A percentile compares a stretch with the other conserved stretches of the same genome.
These are phyloP conservation scores for Aethina tumida DNA, from an alignment of 1,140 invertebrate genomes.

Conservation along the genomic window DNA sequence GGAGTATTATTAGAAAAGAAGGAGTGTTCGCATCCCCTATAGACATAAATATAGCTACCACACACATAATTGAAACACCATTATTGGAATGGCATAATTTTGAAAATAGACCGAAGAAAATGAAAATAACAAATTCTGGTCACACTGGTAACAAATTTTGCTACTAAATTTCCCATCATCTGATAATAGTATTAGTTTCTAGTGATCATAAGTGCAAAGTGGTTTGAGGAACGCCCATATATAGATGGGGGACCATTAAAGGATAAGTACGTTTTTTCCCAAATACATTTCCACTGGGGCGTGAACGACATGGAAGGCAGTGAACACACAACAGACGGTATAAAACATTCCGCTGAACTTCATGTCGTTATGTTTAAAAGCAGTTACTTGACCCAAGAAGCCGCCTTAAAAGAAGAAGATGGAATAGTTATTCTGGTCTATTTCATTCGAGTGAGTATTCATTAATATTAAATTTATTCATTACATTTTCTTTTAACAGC, in stretches of 20 bases:
- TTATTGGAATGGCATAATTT: slow-evolving; percentile 44
- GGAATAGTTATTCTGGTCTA: slow-evolving; percentile 48
- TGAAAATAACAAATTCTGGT: slow-evolving; percentile 50
- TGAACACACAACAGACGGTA: slow-evolving; percentile 64
- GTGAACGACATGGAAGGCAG: slow-evolving; percentile 57
- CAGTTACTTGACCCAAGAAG: slow-evolving; percentile 44
- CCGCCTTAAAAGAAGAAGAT: slow-evolving; percentile 43
- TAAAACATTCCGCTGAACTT: slow-evolving; percentile 48
- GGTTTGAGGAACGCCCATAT: slow-evolving; percentile 43
- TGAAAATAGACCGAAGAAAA: slow-evolving; percentile 43
- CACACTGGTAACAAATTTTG: slow-evolving; percentile 38
- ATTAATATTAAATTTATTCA: not conserved
- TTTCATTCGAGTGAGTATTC: slow-evolving; percentile 41
- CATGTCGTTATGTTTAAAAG: slow-evolving; percentile 45
- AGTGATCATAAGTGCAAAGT: slow-evolving; percentile 48
- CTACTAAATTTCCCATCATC: not conserved
- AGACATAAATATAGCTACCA: slow-evolving; percentile 42
- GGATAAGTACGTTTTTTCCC: slow-evolving; percentile 55
- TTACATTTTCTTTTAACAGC: slow-evolving; percentile 28
- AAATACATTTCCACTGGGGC: slow-evolving; percentile 81
- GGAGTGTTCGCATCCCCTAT: slow-evolving; percentile 39
- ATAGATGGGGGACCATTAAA: slow-evolving; percentile 49
- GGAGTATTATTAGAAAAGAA: slow-evolving; percentile 11
- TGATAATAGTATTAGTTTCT: slow-evolving; percentile 11
- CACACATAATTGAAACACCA: slow-evolving; percentile 34